Evolutionary conservation across 2,113 vertebrate species (phyloP), one percentile per base, ranked within the genome.

Genomic region (Grallaria varia): DNA sequence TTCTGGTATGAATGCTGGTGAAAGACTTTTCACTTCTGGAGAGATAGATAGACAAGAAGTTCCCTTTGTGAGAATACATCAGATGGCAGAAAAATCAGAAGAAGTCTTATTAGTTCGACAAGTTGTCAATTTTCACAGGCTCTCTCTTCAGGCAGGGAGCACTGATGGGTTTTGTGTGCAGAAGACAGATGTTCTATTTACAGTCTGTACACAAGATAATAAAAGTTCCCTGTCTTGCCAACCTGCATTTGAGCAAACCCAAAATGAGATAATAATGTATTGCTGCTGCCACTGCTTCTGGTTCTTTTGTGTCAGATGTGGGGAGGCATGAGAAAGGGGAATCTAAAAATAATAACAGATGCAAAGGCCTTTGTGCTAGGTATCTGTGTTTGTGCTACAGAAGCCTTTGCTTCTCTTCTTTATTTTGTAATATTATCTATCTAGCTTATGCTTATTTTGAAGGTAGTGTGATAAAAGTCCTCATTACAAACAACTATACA

Each of bases 131-230:
- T 95, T 91, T 96, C 90, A 50, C 68, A 24, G 39, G 18, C 16
- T 76, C 23, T 91, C 22, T 79, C 44, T 91, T 91, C 23, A 40
- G 73, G 30, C 64, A 83, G 62, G 22, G 23, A 86, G 50, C 75
- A 50, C 17, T 78, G 83, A 64, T 68, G 58, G 45, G 28, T 58
- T 96, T 92, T 97, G 72, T 95, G 39, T 81, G 52, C 45, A 44
- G 64, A 95, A 92, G 72, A 84, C 93, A 94, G 95, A 85, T 95
- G 81, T 93, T 96, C 42, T 55, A 40, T 91, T 96, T 95, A 82
- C 53, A 76, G 49, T 93, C 78, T 64, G 10, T 89, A 81, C 77
- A 74, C 2, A 6, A 90, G 55, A 78, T 78, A 89, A 93, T 92
- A 92, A 53, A 95, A 96, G 76, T 86, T 86, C 15, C 37, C 35